These are phyloP conservation scores for Myotis myotis DNA, from an alignment of 2,797 vertebrate species.

Conservation along the genomic window DNA sequence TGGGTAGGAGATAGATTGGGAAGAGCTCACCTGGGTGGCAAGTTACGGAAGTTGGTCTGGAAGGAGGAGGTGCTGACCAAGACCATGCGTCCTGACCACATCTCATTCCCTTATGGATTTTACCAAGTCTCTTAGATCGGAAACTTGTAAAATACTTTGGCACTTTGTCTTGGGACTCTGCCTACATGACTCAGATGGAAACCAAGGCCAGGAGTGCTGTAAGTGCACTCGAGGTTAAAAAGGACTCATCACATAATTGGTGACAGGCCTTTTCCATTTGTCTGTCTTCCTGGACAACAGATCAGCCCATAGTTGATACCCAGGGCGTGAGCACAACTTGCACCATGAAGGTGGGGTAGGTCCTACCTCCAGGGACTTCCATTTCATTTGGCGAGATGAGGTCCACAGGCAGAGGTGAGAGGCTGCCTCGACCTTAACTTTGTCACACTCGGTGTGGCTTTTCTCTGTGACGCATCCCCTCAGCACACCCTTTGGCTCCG, in stretches of 20 bases:
- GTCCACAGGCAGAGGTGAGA: accelerated
- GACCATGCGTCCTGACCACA: not conserved
- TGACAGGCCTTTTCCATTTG: slow-evolving; percentile 9
- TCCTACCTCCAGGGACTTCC: not conserved
- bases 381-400: not conserved
- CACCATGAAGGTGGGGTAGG: not conserved
- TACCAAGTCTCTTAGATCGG: not conserved
- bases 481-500: no score
- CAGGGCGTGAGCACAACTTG: not conserved
- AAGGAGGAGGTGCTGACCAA: not conserved
- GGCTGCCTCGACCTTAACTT: not conserved
- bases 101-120: not conserved
- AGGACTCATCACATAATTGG: not conserved
- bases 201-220: not conserved
- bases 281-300: not conserved
- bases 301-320: not conserved
- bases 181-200: not conserved
- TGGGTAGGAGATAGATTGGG: not conserved
- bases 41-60: not conserved
- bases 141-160: slow-evolving; percentile 30
- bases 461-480: not conserved
- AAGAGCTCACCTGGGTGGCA: not conserved
- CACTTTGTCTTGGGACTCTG: not conserved
- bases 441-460: not conserved
- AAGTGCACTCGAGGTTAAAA: not conserved